These are phyloP conservation scores for Capreolus pygargus DNA, from an alignment of 2,113 vertebrate species.

Conservation along the genomic window DNA sequence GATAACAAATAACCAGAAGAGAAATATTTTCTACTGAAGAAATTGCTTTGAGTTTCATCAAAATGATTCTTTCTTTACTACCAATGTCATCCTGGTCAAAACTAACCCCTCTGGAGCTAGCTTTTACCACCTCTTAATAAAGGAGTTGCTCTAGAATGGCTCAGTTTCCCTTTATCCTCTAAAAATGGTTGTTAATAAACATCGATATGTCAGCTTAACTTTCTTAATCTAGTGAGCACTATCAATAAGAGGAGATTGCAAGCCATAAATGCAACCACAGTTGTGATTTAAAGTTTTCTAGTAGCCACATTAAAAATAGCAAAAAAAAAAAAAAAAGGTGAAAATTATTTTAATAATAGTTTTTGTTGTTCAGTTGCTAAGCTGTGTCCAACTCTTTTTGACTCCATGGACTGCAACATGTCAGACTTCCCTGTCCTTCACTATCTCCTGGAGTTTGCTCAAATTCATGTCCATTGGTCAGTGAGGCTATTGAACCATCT, in stretches of 20 bases:
- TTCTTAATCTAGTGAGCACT: not conserved
- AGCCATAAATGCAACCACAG: not conserved
- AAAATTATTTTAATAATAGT: not conserved
- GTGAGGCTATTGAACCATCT: not conserved
- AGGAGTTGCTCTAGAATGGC: not conserved
- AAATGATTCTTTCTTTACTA: not conserved
- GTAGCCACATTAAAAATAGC: not conserved
- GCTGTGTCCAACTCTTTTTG: rapidly evolving
- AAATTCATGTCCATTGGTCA: not conserved
- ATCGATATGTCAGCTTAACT: not conserved
- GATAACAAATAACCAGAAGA: not conserved
- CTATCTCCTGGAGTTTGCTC: not conserved
- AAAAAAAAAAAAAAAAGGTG: not conserved
- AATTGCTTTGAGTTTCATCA: not conserved
- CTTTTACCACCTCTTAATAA: not conserved
- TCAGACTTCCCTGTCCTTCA: not conserved
- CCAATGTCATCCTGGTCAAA: not conserved
- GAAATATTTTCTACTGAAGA: not conserved
- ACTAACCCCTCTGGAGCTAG: not conserved
- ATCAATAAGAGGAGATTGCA: not conserved
- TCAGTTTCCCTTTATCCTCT: not conserved
- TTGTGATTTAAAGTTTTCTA: not conserved
- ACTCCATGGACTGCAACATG: not conserved
- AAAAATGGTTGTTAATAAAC: not conserved
- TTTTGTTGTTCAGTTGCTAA: not conserved